Conservation (phyloP, 1,140 invertebrate species). For the Muscidifurax raptorellus region DNA sequence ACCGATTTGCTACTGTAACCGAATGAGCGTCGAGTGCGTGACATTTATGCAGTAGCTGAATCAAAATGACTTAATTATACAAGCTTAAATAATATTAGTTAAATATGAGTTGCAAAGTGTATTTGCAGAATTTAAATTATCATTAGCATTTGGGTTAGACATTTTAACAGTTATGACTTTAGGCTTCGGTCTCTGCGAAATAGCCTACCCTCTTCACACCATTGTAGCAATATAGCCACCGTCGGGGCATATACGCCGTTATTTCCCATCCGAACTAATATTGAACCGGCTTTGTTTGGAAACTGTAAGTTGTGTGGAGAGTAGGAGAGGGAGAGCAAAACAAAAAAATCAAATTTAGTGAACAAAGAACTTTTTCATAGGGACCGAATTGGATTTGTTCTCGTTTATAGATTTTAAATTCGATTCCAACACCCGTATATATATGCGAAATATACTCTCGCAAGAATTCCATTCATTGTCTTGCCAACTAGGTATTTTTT, state of each 20-base stretch:
- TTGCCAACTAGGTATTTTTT: neutral
- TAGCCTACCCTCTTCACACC: neutral
- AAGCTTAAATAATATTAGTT: no score
- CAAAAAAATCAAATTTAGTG: constrained; percentile 11
- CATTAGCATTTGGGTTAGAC: no score
- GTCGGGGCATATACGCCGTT: neutral
- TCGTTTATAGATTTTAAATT: constrained; percentile 22
- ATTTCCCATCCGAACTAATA: neutral
- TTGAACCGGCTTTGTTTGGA: neutral
- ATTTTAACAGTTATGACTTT: no score
- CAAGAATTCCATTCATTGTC: constrained; percentile 12
- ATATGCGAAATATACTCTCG: neutral
- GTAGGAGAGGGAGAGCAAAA: no score
- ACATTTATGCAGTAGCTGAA: no score
- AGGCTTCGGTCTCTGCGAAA: neutral
- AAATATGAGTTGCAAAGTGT: no score
- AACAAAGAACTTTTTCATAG: constrained; percentile 30
- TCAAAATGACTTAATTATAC: no score
- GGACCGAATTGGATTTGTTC: constrained; percentile 25
- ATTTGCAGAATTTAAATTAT: no score
- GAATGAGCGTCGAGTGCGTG: no score
- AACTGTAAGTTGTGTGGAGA: neutral
- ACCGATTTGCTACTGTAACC: no score
- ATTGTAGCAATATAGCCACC: neutral
- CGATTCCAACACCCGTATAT: neutral